Evolutionary conservation across 2,888 invertebrate genomes (phyloP).

Genomic region (Erpobdella octoculata): DNA sequence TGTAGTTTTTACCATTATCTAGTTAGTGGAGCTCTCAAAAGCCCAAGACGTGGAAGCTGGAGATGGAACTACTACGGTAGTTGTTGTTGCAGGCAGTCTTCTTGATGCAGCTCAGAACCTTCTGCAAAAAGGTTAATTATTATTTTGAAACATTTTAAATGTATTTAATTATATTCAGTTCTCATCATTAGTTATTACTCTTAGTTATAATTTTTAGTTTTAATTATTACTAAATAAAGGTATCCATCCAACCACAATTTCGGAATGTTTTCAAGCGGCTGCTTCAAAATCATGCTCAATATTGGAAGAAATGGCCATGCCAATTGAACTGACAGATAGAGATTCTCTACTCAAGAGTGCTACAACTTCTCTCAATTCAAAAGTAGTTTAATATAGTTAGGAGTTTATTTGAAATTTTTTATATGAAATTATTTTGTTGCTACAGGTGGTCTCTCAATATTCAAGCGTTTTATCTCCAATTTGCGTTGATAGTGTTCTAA

Average conservation of each 20-base stretch:
- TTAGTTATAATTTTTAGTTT: too few species aligned
- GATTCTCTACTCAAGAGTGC: constrained; percentile 84
- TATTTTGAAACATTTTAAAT: neutral
- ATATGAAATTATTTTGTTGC: neutral
- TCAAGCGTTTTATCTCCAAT: constrained; percentile 88
- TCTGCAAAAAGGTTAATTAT: constrained; percentile 61
- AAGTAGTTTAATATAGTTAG: constrained; percentile 55
- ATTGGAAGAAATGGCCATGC: constrained; percentile 69
- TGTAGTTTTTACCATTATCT: constrained; percentile 29
- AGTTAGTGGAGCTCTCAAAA: constrained; percentile 93
- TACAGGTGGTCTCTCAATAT: constrained; percentile 87
- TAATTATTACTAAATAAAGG: too few species aligned
- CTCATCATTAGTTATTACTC: too few species aligned
- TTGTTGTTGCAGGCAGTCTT: constrained; percentile 89
- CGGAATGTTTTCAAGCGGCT: constrained; percentile 87
- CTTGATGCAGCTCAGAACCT: constrained; percentile 88
- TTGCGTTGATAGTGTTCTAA: constrained; percentile 90
- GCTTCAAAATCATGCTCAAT: constrained; percentile 66
- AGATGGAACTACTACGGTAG: constrained; percentile 97
- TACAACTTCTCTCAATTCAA: constrained; percentile 94
- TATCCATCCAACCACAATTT: constrained; percentile 93
- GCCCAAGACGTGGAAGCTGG: constrained; percentile 99
- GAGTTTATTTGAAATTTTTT: neutral
- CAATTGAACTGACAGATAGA: constrained; percentile 72
- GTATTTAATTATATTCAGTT: neutral